A percentile compares a stretch with the other conserved stretches of the same genome.
phyloP scores from a whole-genome alignment of 2,113 vertebrate species.

The Lepidothrix coronata region DNA sequence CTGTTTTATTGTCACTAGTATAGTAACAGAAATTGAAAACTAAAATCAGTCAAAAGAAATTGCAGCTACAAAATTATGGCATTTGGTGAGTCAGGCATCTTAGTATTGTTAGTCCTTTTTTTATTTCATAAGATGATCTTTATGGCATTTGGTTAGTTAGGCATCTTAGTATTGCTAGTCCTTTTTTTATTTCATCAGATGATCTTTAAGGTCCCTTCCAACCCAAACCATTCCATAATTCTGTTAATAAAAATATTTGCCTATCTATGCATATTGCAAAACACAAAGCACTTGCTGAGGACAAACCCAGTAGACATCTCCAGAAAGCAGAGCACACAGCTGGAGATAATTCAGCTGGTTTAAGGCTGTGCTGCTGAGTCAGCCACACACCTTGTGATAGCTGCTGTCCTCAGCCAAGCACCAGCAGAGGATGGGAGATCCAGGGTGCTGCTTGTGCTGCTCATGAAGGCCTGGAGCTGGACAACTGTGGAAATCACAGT shows the following conservation, averaged over 20 bases:
- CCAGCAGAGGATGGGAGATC: background rate
- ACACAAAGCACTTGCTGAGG: background rate
- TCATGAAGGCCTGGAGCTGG: background rate
- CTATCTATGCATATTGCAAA: background rate
- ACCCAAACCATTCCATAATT: background rate
- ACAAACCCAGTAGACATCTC: background rate
- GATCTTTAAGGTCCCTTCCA: too few species aligned
- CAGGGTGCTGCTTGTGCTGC: background rate
- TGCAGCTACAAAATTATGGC: too few species aligned
- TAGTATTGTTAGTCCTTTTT: too few species aligned
- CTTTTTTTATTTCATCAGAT: too few species aligned
- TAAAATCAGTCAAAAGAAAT: too few species aligned
- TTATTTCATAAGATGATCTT: too few species aligned
- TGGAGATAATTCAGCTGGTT: background rate
- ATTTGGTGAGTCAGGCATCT: too few species aligned
- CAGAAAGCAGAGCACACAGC: too few species aligned
- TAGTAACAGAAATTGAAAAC: too few species aligned
- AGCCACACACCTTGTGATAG: background rate
- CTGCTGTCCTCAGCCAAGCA: background rate
- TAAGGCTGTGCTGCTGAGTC: background rate
- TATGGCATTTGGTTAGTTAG: too few species aligned
- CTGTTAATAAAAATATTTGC: background rate
- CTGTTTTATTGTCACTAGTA: too few species aligned
- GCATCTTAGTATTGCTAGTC: too few species aligned
- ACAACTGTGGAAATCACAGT: fast-evolving